Evolutionary conservation across 2,888 invertebrate genomes (phyloP).

Genomic region (Trisateles emortualis): DNA sequence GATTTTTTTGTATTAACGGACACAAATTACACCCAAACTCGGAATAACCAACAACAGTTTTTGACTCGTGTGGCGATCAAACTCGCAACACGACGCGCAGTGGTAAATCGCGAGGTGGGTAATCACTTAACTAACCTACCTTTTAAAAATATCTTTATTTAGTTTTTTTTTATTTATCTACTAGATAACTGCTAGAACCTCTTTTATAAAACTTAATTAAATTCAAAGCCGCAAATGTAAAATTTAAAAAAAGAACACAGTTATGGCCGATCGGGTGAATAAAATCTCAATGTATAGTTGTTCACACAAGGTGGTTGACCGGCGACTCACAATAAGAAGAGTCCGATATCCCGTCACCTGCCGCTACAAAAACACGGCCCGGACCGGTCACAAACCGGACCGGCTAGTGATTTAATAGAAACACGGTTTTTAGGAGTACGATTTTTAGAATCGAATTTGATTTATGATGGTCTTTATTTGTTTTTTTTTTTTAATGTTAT

Average conservation of each 20-base stretch:
- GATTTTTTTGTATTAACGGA: too few relatives aligned
- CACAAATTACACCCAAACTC: too few relatives aligned
- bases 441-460: constrained; percentile 46
- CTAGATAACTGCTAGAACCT: too few relatives aligned
- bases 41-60: too few relatives aligned
- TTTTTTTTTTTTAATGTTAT: not conserved
- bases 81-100: too few relatives aligned
- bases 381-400: constrained; percentile 43
- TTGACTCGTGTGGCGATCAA: too few relatives aligned
- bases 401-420: constrained; percentile 71
- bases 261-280: constrained; percentile 45
- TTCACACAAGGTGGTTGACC: constrained; percentile 75
- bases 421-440: constrained; percentile 64
- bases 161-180: too few relatives aligned
- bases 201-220: constrained; percentile 11
- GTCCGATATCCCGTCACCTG: constrained; percentile 78
- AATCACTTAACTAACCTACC: too few relatives aligned
- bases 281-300: constrained; percentile 53
- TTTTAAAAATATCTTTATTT: too few relatives aligned
- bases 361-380: constrained; percentile 73
- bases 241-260: constrained; percentile 26
- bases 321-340: constrained; percentile 71
- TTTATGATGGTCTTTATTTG: constrained; percentile 16
- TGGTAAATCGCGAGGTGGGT: too few relatives aligned
- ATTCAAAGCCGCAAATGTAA: constrained; percentile 24